Percentiles rank a stretch among this genome's conserved stretches.
phyloP scores from a whole-genome alignment of 2,797 vertebrate species.

The Chrosomus eos region DNA sequence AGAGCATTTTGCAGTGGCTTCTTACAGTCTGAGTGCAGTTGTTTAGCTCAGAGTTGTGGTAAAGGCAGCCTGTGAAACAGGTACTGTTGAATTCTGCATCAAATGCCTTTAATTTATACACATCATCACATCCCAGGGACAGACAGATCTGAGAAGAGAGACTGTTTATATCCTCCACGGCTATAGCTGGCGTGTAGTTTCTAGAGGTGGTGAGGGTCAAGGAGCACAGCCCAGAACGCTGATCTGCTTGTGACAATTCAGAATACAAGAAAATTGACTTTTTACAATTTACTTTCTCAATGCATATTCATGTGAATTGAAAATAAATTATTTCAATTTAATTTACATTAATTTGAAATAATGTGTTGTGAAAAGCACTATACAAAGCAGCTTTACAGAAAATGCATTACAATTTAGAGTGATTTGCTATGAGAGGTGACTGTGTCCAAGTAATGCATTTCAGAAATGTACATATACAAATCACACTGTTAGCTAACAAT shows the following conservation, averaged over 20 bases:
- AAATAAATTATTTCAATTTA: too few relatives aligned
- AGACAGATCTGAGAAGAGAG: slow-evolving; percentile 41
- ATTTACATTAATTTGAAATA: too few relatives aligned
- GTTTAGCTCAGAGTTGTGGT: slow-evolving; percentile 35
- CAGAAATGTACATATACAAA: too few relatives aligned
- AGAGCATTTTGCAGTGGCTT: slow-evolving; percentile 29
- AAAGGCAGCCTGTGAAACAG: slow-evolving; percentile 50
- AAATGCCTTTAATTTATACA: slow-evolving; percentile 7
- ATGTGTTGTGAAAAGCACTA: too few relatives aligned
- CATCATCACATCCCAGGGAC: slow-evolving; percentile 45
- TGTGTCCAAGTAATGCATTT: too few relatives aligned
- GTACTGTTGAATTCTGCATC: slow-evolving; percentile 21
- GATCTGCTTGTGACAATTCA: slow-evolving; percentile 18
- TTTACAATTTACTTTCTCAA: neutral
- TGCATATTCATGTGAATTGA: neutral
- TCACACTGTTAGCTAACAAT: too few relatives aligned
- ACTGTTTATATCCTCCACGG: neutral
- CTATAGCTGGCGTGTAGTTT: slow-evolving; percentile 2
- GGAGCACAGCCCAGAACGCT: slow-evolving; percentile 12
- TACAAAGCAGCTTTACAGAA: too few relatives aligned
- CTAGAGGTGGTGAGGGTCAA: slow-evolving; percentile 30
- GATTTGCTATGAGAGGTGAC: too few relatives aligned
- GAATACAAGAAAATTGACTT: neutral
- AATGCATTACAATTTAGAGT: too few relatives aligned
- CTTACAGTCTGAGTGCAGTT: slow-evolving; percentile 22